Percentiles rank a stretch among this genome's conserved stretches.
Evolutionary conservation across 2,113 vertebrate genomes (phyloP).

Genomic region (Mobula birostris): DNA sequence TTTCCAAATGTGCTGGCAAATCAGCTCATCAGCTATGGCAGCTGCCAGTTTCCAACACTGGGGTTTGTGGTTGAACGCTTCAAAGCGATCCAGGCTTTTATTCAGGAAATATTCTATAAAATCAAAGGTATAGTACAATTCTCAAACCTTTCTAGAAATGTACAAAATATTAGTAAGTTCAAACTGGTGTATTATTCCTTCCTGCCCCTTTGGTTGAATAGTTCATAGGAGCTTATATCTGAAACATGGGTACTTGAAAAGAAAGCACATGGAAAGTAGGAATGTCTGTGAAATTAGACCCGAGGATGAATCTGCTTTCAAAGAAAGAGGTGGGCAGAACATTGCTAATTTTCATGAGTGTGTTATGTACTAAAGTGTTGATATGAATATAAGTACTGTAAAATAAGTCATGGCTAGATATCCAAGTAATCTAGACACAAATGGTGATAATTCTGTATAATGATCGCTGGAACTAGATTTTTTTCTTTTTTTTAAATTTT

Average conservation of each 20-base stretch:
- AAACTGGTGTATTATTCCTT: neutral
- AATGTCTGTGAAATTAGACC: neutral
- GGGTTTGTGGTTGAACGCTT: slow-evolving; percentile 97
- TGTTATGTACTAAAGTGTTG: neutral
- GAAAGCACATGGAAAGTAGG: neutral
- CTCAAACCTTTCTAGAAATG: neutral
- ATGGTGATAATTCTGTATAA: neutral
- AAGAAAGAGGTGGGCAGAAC: neutral
- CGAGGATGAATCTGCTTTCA: neutral
- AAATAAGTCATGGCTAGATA: neutral
- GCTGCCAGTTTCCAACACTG: slow-evolving; percentile 95
- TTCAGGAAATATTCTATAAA: slow-evolving; percentile 87
- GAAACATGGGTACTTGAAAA: neutral
- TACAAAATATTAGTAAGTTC: neutral
- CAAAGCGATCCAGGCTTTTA: slow-evolving; percentile 96
- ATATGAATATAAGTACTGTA: neutral
- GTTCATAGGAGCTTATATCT: neutral
- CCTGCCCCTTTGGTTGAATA: neutral
- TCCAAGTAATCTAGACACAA: neutral
- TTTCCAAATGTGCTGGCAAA: slow-evolving; percentile 80
- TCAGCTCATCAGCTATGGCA: slow-evolving; percentile 94
- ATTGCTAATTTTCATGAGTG: neutral
- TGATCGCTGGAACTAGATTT: neutral
- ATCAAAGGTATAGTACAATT: slow-evolving; percentile 73
- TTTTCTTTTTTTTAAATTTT: too few species aligned